Percentiles rank a stretch among this genome's conserved stretches.
phyloP scores from a whole-genome alignment of 92 coral and sea anemone genomes.

The Epizoanthus ramosus region DNA sequence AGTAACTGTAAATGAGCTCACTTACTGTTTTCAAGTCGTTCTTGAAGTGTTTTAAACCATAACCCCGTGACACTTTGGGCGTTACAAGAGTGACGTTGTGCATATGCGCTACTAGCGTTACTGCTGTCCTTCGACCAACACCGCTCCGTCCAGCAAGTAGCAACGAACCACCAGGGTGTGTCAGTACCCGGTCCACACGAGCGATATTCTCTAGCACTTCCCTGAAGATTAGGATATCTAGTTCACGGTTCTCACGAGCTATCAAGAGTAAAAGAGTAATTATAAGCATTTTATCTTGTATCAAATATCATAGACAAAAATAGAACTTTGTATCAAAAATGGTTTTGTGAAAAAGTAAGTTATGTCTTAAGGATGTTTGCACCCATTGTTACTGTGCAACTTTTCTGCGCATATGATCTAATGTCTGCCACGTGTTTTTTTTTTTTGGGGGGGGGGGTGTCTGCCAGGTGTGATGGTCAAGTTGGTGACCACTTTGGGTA shows the following conservation, averaged over 20 bases:
- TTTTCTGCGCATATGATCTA: no score
- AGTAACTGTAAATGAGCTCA: not conserved
- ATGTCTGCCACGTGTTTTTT: no score
- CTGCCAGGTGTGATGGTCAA: no score
- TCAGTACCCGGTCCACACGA: conserved; percentile 93
- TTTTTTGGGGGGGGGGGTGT: no score
- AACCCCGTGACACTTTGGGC: conserved; percentile 95
- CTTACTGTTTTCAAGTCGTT: conserved; percentile 92
- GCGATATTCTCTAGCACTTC: conserved; percentile 97
- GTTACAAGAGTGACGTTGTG: conserved; percentile 92
- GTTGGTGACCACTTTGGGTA: no score
- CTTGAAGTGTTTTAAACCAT: conserved; percentile 93
- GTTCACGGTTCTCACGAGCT: conserved; percentile 98
- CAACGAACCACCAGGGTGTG: conserved; percentile 93
- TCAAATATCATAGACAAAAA: no score
- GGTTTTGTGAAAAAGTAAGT: no score
- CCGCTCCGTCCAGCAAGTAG: conserved; percentile 99
- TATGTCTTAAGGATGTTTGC: no score
- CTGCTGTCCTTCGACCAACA: conserved; percentile 98
- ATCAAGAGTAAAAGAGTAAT: not conserved
- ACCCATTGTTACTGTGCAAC: no score
- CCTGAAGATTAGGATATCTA: conserved; percentile 89
- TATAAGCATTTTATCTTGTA: no score
- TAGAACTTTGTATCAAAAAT: no score
- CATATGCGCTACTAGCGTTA: conserved; percentile 96